A percentile compares a stretch with the other conserved stretches of the same genome.
These are phyloP conservation scores for Galagoides demidoff DNA, from an alignment of 2,797 vertebrate genomes.

Conservation along the genomic window DNA sequence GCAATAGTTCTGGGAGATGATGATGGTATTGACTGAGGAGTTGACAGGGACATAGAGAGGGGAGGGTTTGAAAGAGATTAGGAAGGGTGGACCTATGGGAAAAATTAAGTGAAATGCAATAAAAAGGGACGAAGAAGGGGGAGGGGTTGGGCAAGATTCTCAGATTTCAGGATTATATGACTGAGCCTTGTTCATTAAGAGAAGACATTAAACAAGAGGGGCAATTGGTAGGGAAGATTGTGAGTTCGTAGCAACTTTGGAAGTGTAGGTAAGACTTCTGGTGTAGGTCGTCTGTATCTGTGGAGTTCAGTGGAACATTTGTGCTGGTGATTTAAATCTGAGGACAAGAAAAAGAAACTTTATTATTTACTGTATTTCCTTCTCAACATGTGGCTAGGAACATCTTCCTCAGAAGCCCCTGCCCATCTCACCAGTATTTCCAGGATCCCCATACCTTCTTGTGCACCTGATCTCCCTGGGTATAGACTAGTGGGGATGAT, in stretches of 20 bases:
- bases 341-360: not conserved
- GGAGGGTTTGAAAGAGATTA: not conserved
- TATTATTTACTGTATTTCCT: not conserved
- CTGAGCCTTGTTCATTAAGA: not conserved
- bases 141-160: not conserved
- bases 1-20: not conserved
- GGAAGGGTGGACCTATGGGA: not conserved
- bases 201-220: not conserved
- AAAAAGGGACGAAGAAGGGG: not conserved
- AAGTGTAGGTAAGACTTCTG: not conserved
- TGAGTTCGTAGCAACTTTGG: not conserved
- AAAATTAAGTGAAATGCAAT: not conserved
- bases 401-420: not conserved
- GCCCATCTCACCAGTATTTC: not conserved
- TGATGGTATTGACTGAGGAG: not conserved
- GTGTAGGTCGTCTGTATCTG: not conserved
- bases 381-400: not conserved
- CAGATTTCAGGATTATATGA: not conserved
- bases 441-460: not conserved
- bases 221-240: not conserved
- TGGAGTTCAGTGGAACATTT: not conserved
- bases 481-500: not conserved
- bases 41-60: not conserved
- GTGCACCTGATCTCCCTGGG: not conserved
- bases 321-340: not conserved